These are phyloP conservation scores for Tanaodytes sp. DNA, from an alignment of 2,888 invertebrate genomes.

Conservation along the genomic window DNA sequence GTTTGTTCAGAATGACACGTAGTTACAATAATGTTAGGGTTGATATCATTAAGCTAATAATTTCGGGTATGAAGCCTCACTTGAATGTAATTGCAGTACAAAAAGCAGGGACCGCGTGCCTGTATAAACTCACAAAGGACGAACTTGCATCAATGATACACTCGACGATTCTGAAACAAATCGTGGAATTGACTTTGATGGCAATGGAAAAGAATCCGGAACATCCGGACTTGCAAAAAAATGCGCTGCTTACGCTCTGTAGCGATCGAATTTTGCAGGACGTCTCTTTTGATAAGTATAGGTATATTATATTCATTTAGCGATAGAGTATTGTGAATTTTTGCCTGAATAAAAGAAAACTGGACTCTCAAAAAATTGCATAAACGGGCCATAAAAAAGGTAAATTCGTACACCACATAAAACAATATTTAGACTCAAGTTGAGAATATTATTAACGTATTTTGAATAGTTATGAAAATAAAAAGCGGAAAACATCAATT, in stretches of 20 bases:
- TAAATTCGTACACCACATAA: too few relatives aligned
- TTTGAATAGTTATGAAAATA: too few relatives aligned
- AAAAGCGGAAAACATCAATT: too few relatives aligned
- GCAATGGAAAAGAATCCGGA: constrained; percentile 81
- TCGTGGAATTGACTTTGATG: constrained; percentile 78
- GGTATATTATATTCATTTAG: constrained; percentile 63
- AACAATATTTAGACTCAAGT: too few relatives aligned
- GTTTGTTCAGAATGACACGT: constrained; percentile 76
- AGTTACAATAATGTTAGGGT: constrained; percentile 75
- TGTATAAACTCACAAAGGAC: constrained; percentile 82
- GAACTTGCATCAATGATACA: constrained; percentile 79
- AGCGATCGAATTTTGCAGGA: constrained; percentile 85
- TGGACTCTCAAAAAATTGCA: too few relatives aligned
- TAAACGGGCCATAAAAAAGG: too few relatives aligned
- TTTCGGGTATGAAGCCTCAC: constrained; percentile 75
- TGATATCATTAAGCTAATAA: constrained; percentile 78
- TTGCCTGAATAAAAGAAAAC: too few relatives aligned
- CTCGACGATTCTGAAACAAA: constrained; percentile 77
- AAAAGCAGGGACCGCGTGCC: constrained; percentile 83
- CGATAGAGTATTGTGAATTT: too few relatives aligned
- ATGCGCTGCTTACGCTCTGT: constrained; percentile 82
- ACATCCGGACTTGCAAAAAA: constrained; percentile 82
- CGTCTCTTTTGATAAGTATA: constrained; percentile 78
- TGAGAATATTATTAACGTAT: too few relatives aligned
- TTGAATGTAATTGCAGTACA: constrained; percentile 78